Evolutionary conservation across 2,113 vertebrate genomes (phyloP).

Genomic region (Macroglossus sobrinus): DNA sequence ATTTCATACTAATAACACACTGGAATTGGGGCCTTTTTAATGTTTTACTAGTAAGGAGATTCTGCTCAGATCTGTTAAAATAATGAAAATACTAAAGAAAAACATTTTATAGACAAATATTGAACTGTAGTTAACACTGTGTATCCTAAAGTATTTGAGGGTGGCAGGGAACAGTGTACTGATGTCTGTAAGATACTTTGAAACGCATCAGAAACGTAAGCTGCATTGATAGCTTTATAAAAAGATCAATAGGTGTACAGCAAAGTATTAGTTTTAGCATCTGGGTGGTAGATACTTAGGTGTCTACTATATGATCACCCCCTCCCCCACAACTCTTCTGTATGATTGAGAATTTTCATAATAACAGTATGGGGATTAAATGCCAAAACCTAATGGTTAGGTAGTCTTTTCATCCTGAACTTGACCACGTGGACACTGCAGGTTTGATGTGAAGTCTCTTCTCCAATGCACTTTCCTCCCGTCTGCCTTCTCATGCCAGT

Average conservation of each 20-base stretch:
- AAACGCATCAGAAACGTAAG: neutral
- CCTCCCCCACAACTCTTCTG: neutral
- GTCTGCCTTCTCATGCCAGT: neutral
- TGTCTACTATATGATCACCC: accelerated
- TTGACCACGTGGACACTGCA: accelerated
- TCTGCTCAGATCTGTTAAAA: neutral
- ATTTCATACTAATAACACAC: neutral
- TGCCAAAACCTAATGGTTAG: neutral
- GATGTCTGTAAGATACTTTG: neutral
- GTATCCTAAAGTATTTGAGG: neutral
- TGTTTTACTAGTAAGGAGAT: neutral
- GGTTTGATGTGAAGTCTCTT: neutral
- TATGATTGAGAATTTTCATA: neutral
- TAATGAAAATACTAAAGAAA: neutral
- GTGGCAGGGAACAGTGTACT: neutral
- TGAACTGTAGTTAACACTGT: neutral
- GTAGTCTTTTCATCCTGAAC: neutral
- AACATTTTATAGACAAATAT: neutral
- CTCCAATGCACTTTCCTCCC: neutral
- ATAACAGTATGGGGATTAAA: neutral
- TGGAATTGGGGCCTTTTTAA: neutral
- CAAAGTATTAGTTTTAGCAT: neutral
- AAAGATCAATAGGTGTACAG: too few relatives aligned
- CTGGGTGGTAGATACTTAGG: neutral
- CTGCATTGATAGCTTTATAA: neutral